Evolutionary conservation across 1,140 invertebrate species (phyloP), one percentile per base, ranked within the genome.

Genomic region (Homalodisca vitripennis): DNA sequence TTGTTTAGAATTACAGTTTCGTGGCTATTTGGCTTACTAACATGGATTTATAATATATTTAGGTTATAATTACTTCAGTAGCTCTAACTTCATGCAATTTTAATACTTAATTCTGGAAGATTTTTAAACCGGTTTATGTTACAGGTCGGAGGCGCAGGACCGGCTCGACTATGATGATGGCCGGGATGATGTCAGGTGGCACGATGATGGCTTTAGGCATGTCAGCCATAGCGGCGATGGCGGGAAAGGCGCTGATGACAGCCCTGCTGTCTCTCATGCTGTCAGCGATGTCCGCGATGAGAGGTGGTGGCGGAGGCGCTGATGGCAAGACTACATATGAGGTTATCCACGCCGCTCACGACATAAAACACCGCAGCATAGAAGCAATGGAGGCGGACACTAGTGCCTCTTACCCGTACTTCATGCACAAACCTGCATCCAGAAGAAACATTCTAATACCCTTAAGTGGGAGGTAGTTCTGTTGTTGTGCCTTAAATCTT

Each of bases 211-310:
- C 90, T 0, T 74, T 92, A n/a, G 91, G 87, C 10, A 81, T 93
- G 65, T 90, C 89, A 22, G 89, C 86, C 0, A 77, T 93, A 1
- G 91, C 91, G 0, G 79, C 90, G 53, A 80, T 93, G 2, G 90
- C 91, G 2, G 91, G 91, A 20, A 93, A 93, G 79, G 92, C 92
- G 1, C 76, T 93, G 13, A 92, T 93, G 88, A 91, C 90, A 0
- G 89, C 89, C 14, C 74, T 93, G 32, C 89, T 93, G 84, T 89
- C 92, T 0, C 79, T 93, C 0, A 86, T 92, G 76, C 79, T 93
- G 0, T 89, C 91, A 0, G 89, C 87, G 0, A 87, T 93, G 31
- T 84, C 92, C 26, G 90, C 90, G 0, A 79, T 93, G 10, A 92
- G 92, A 72, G 87, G 88, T 0, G 47, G 53, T 3, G 66, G 53